Percentiles rank a stretch among this genome's conserved stretches.
phyloP scores from a whole-genome alignment of 1,140 invertebrate species.

The Hyles vespertilio region DNA sequence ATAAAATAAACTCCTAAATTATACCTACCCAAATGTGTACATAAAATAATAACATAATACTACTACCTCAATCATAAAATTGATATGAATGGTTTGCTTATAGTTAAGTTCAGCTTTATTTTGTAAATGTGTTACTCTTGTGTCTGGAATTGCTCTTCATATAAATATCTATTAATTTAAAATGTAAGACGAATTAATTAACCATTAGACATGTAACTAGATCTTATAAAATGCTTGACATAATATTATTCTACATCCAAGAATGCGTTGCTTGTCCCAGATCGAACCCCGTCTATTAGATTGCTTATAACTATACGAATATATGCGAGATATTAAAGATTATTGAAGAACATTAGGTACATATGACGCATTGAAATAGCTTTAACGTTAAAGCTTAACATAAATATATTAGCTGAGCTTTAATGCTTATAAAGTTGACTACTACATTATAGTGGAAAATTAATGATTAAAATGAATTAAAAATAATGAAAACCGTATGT shows the following conservation, averaged over 20 bases:
- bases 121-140: conserved; percentile 10
- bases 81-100: conserved; percentile 9
- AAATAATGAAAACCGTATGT: too few relatives aligned
- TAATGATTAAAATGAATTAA: too few relatives aligned
- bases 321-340: not conserved
- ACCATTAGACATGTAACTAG: conserved; percentile 7
- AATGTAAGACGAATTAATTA: not conserved
- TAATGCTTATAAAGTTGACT: conserved; percentile 1
- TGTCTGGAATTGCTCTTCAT: conserved; percentile 9
- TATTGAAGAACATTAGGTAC: too few relatives aligned
- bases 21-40: not conserved
- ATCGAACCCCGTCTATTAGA: too few relatives aligned
- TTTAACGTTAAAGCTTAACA: conserved; percentile 3
- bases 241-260: conserved; percentile 6
- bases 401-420: conserved; percentile 4
- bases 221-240: conserved; percentile 6
- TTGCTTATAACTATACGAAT: conserved; percentile 1
- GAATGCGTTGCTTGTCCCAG: conserved; percentile 7
- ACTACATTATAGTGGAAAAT: too few relatives aligned
- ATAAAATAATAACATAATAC: conserved; percentile 1
- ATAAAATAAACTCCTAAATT: not conserved
- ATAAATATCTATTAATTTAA: conserved; percentile 8
- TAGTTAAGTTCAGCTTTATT: conserved; percentile 8
- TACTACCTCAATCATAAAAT: not conserved
- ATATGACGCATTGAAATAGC: too few relatives aligned